Conservation (phyloP, 2,888 invertebrate species). For the Diaphora mendica region DNA sequence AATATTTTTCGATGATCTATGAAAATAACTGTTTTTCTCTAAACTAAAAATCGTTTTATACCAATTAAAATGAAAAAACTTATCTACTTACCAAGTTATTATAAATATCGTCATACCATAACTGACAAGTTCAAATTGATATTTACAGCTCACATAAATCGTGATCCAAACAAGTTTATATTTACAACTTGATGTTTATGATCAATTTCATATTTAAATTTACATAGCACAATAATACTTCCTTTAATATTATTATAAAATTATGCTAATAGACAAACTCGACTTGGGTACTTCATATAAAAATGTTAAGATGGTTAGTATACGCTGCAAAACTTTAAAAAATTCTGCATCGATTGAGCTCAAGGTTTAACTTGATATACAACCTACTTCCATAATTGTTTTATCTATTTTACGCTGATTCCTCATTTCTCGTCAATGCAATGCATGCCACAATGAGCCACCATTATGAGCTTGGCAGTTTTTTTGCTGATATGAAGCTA, state of each 20-base stretch:
- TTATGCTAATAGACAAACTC: background rate
- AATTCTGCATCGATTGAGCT: no score
- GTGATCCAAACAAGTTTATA: conserved; percentile 14
- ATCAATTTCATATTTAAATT: conserved; percentile 13
- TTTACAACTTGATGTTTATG: conserved; percentile 15
- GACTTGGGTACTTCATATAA: background rate
- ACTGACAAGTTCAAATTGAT: conserved; percentile 9
- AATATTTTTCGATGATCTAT: background rate
- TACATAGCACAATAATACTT: background rate
- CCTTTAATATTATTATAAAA: background rate
- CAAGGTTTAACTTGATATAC: no score
- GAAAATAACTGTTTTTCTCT: background rate
- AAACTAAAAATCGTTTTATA: background rate
- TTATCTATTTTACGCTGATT: no score
- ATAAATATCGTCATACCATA: conserved; percentile 9
- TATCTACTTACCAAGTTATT: background rate
- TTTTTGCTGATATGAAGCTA: no score
- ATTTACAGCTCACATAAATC: conserved; percentile 20
- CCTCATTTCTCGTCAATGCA: no score
- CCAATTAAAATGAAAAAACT: background rate
- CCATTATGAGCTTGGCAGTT: no score
- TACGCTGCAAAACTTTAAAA: no score
- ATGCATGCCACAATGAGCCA: no score
- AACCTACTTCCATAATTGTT: no score
- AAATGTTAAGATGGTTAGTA: background rate